A percentile compares a stretch with the other conserved stretches of the same genome.
These are phyloP conservation scores for Ceratina calcarata DNA, from an alignment of 1,140 invertebrate genomes.

Conservation along the genomic window DNA sequence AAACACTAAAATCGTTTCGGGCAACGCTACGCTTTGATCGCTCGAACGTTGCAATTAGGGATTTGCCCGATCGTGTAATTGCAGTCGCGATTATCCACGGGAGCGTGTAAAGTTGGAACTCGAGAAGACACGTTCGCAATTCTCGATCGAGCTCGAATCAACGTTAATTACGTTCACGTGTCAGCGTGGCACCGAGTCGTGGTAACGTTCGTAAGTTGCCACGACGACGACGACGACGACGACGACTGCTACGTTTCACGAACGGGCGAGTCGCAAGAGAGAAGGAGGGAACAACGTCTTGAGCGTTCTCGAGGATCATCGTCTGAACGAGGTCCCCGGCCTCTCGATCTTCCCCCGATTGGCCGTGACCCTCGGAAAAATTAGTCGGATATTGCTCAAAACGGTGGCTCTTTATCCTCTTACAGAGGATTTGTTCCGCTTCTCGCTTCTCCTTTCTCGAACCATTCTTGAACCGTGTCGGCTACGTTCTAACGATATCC, in stretches of 20 bases:
- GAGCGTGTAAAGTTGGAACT: not conserved
- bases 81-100: not conserved
- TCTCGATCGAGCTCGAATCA: constrained; percentile 24
- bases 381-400: constrained; percentile 58
- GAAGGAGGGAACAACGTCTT: constrained; percentile 42
- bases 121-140: not conserved
- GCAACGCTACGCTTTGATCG: too few species aligned
- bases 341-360: constrained; percentile 39
- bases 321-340: constrained; percentile 13
- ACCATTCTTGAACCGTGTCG: not conserved
- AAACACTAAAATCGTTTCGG: too few species aligned
- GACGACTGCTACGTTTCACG: not conserved
- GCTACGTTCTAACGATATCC: constrained; percentile 13
- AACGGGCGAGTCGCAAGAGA: not conserved
- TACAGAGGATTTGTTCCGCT: constrained; percentile 27
- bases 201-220: constrained; percentile 23
- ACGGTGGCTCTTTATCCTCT: constrained; percentile 57
- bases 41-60: too few species aligned
- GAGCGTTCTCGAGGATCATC: constrained; percentile 58
- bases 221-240: not conserved
- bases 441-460: not conserved
- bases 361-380: constrained; percentile 40
- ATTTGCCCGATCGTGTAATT: not conserved
- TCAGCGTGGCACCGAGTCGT: not conserved
- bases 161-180: constrained; percentile 44